Conservation (phyloP, 2,113 vertebrate species). For the Emydocephalus ijimae region DNA sequence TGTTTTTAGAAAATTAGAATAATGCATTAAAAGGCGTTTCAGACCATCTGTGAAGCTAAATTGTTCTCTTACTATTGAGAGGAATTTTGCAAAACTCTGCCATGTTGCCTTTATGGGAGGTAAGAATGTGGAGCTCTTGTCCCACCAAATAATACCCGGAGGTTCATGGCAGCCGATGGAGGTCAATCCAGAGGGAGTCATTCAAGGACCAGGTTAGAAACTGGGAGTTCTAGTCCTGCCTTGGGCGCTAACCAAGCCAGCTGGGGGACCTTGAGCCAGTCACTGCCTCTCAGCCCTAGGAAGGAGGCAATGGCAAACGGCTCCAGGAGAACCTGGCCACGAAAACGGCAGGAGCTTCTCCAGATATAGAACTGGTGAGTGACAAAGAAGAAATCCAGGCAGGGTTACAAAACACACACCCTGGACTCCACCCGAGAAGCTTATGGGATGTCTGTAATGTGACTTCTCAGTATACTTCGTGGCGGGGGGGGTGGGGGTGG, state of each 20-base stretch:
- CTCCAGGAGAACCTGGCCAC: too few relatives aligned
- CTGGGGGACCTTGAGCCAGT: neutral
- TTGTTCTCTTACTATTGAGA: neutral
- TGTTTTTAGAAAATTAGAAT: neutral
- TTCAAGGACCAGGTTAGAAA: neutral
- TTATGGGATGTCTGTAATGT: neutral
- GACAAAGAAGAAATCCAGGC: neutral
- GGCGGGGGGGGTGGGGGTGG: neutral
- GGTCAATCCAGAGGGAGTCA: neutral
- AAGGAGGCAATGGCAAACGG: neutral
- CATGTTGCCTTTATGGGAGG: neutral
- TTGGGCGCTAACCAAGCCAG: neutral
- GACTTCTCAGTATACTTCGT: neutral
- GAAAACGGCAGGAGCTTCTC: too few relatives aligned
- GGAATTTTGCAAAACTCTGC: neutral
- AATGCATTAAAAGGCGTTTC: neutral
- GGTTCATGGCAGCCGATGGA: neutral
- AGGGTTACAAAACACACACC: neutral
- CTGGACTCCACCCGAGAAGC: neutral
- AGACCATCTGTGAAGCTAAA: neutral
- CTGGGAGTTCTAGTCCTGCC: neutral
- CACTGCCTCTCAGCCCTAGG: neutral
- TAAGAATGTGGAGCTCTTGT: neutral
- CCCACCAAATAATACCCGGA: neutral
- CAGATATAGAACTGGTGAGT: too few relatives aligned